Conservation (phyloP, 2,888 invertebrate species). For the Xylophagus ater region DNA sequence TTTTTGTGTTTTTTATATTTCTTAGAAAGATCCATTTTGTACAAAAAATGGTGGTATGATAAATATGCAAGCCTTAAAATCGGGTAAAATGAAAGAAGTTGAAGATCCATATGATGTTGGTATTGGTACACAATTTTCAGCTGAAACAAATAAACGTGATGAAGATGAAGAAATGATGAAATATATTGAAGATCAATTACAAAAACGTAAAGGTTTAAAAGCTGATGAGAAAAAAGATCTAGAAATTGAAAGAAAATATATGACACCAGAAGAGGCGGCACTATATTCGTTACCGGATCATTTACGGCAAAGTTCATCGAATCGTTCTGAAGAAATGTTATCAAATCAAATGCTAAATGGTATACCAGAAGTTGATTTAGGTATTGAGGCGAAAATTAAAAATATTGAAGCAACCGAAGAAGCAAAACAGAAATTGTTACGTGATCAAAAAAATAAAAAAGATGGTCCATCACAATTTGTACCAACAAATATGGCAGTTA, state of each 20-base stretch:
- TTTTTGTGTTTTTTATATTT: conserved; percentile 1
- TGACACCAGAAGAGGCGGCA: conserved; percentile 84
- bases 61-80: conserved; percentile 76
- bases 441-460: conserved; percentile 82
- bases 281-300: conserved; percentile 82
- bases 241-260: conserved; percentile 48
- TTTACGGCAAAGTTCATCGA: conserved; percentile 71
- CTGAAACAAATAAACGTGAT: conserved; percentile 94
- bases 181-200: conserved; percentile 79
- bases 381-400: conserved; percentile 96
- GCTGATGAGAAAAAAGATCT: conserved; percentile 39
- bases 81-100: conserved; percentile 65
- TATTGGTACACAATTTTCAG: conserved; percentile 94
- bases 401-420: conserved; percentile 99
- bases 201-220: conserved; percentile 65
- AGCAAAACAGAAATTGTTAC: conserved; percentile 83
- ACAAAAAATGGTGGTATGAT: conserved; percentile 79
- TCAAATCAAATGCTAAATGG: conserved; percentile 99
- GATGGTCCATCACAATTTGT: conserved; percentile 92
- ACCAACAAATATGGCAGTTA: conserved; percentile 95
- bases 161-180: conserved; percentile 98
- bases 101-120: conserved; percentile 88
- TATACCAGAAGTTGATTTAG: conserved; percentile 97
- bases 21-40: conserved; percentile 59
- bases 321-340: conserved; percentile 94